Base-by-base conservation (phyloP, 2,797 vertebrate genomes). In the Epinephelus coioides region DNA sequence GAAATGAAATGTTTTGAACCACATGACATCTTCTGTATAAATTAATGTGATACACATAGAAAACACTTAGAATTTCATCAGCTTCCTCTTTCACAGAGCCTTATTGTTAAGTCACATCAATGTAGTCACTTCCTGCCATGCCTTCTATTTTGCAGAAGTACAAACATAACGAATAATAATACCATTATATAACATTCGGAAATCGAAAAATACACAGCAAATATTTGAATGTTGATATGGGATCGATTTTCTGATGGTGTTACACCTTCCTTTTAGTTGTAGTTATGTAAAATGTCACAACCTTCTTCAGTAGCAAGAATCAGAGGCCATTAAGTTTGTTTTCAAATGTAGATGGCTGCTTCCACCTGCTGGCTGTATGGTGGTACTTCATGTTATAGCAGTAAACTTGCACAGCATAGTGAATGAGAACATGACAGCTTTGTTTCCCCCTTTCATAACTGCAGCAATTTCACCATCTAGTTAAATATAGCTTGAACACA, bases 311-410 rank as follows among this genome's bases (percentile, higher is more conserved):
- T 15, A 6, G 25, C 11, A 51, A 49, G 3, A 18, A 25, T 46
- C 27, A 40, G 23, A 53, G 8, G 19, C 51, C 5, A 1, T 9
- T 51, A 11, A 51, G 59, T 14, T 66, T 1, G 21, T 82, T 49
- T 34, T 34, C 34, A 87, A 56, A 68, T 61, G 14, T 79, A 73
- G 72, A 60, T n/a, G 2, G 2, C 73, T 90, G 87, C 80, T 73
- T 59, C 93, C 95, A 87, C 70, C 93, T 92, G 69, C 81, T 94
- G 94, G 91, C 47, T 10, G 2, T 27, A 4, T 47, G 4, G 46
- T 65, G 78, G 47, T 74, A 92, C 84, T 86, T 38, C 69, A 83
- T 14, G 34, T 77, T 27, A 34, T 53, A 18, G 17, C 27, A 25
- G 13, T 66, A 17, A 34, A 61, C 8, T 9, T 19, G 34, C 40